Evolutionary conservation across 2,113 vertebrate species (phyloP), one percentile per base, ranked within the genome.

Genomic region (Gymnarchus niloticus): DNA sequence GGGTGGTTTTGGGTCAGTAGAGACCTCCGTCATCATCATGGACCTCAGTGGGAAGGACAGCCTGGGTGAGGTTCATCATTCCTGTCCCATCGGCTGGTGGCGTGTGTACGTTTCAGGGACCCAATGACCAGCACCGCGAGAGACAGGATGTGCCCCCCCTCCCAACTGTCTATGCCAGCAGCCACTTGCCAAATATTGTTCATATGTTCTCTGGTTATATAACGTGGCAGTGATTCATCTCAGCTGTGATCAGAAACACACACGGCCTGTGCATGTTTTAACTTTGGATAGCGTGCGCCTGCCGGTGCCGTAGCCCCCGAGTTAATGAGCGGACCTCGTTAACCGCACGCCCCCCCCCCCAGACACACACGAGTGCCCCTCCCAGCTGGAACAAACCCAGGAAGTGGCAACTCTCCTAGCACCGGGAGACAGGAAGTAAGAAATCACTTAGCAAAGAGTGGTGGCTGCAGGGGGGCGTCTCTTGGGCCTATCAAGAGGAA

Each of bases 301-400:
- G 65, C 14, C 65, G 4, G 28, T 0, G 1, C 65, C 1, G 33
- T 33, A 52, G 7, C 5, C 14, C 51, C 51, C 5, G 51, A 1
- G 5, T 52, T 12, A 52, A 6, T 1, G 51, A 52, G 51, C 51
- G 33, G 33, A 21, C 23, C 76, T 21, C 44, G 9, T 56, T 46
- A 23, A n/a, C 57, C 4, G 19, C 3, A 48, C 46, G 44, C 44
- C 76, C 44, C 0, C 44, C 17, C 14, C 41, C 21, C 17, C 46
- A 23, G 19, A 14, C 76, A 9, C 52, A 54, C 52, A 7, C 52
- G 52, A 54, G 6, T n/a, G 14, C 37, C 21, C 0, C 41, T 3
- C 78, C 12, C 44, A 56, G 84, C 59, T 54, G 37, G 86, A 85
- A 91, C 86, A 89, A 90, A 92, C 85, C 85, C 86, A 89, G 80